These are phyloP conservation scores for Aphodius granarius DNA, from an alignment of 2,888 invertebrate genomes.

Conservation along the genomic window DNA sequence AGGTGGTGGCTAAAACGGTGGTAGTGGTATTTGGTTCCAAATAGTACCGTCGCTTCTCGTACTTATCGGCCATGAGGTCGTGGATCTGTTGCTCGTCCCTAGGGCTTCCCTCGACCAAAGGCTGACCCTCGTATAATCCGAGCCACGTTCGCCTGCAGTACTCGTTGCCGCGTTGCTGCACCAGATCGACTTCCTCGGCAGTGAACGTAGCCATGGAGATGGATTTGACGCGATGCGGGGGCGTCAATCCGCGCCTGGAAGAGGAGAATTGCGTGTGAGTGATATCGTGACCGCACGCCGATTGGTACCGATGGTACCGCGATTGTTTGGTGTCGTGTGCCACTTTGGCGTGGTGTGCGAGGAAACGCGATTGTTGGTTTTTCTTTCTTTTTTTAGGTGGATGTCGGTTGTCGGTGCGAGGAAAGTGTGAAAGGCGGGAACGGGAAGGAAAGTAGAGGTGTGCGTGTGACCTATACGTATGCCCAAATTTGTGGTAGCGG, in stretches of 20 bases:
- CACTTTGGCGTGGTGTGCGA: neutral
- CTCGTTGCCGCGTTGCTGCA: constrained; percentile 90
- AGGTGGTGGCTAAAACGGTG: constrained; percentile 30
- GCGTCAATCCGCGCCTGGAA: constrained; percentile 93
- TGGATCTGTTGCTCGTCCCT: constrained; percentile 89
- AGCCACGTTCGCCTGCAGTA: constrained; percentile 92
- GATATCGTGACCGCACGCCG: neutral
- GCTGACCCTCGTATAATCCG: constrained; percentile 79
- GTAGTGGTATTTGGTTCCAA: constrained; percentile 37
- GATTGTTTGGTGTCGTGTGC: neutral
- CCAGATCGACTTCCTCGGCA: constrained; percentile 90
- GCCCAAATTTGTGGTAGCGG: neutral
- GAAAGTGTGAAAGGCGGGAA: neutral
- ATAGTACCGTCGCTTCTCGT: constrained; percentile 84
- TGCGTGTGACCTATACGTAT: neutral
- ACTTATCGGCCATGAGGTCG: constrained; percentile 93
- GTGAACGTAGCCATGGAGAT: constrained; percentile 98
- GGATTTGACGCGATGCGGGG: constrained; percentile 97
- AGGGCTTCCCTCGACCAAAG: constrained; percentile 65
- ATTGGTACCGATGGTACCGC: neutral
- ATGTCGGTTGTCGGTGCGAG: neutral
- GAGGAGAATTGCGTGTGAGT: neutral
- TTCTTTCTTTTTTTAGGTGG: neutral
- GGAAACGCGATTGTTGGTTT: neutral
- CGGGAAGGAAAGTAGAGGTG: neutral